Conservation (phyloP, 2,888 invertebrate genomes). For the Noctuana brunneofusca region DNA sequence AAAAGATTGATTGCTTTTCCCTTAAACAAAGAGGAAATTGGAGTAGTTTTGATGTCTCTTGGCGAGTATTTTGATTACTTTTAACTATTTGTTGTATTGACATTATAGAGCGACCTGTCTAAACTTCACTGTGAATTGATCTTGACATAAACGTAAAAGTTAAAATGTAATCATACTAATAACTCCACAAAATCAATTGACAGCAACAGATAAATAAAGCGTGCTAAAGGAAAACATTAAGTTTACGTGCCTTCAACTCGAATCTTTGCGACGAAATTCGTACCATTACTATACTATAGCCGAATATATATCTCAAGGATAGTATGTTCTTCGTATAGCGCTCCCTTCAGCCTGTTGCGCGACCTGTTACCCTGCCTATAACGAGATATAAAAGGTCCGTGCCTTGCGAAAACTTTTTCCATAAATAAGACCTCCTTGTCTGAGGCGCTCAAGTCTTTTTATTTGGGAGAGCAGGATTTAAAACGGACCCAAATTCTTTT, state of each 20-base stretch:
- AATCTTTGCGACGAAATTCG: background rate
- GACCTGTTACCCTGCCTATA: constrained; percentile 33
- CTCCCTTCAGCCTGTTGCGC: constrained; percentile 36
- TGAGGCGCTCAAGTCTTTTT: constrained; percentile 14
- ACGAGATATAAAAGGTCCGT: constrained; percentile 35
- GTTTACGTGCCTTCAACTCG: background rate
- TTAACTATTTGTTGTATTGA: constrained; percentile 1
- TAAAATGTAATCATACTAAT: background rate
- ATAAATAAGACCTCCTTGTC: constrained; percentile 33
- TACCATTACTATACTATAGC: background rate
- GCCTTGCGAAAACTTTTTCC: constrained; percentile 32
- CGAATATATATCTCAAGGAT: background rate
- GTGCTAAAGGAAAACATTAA: background rate
- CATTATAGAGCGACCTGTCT: background rate
- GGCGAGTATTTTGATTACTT: constrained; percentile 7
- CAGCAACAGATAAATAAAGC: background rate
- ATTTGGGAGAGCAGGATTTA: background rate
- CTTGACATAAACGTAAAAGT: background rate
- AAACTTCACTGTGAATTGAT: too few species aligned
- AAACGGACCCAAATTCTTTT: constrained; percentile 11
- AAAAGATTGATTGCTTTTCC: constrained; percentile 10
- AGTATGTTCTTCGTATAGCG: constrained; percentile 13
- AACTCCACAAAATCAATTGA: background rate
- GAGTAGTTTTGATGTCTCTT: background rate
- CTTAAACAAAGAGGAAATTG: constrained; percentile 17